A percentile compares a stretch with the other conserved stretches of the same genome.
phyloP scores from a whole-genome alignment of 2,797 vertebrate genomes.

The Rhinatrema bivittatum region DNA sequence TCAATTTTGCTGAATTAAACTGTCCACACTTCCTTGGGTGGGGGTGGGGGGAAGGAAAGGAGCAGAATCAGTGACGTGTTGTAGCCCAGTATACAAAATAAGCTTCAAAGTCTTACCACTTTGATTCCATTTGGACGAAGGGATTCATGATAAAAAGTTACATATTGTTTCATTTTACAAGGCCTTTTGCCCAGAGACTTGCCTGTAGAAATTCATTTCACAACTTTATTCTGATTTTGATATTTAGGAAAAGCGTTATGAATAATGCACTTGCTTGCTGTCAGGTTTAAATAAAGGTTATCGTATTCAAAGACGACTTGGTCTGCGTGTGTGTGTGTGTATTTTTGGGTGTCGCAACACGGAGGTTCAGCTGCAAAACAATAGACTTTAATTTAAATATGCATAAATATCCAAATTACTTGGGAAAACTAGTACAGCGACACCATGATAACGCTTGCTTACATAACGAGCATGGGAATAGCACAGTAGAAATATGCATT shows the following conservation, averaged over 20 bases:
- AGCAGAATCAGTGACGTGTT: too few species aligned
- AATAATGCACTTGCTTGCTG: conserved; percentile 67
- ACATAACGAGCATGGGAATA: conserved; percentile 20
- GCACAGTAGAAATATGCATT: conserved; percentile 9
- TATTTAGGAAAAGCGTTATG: conserved; percentile 54
- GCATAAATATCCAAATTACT: conserved; percentile 63
- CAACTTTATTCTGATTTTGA: conserved; percentile 63
- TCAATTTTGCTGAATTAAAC: too few species aligned
- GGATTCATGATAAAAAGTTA: too few species aligned
- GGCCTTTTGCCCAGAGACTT: conserved; percentile 45
- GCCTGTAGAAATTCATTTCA: conserved; percentile 51
- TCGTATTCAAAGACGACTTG: conserved; percentile 36
- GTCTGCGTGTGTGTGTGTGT: too few species aligned
- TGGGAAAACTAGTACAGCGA: conserved; percentile 32
- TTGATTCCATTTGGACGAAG: too few species aligned
- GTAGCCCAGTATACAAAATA: too few species aligned
- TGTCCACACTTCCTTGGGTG: too few species aligned
- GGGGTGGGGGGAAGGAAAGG: too few species aligned
- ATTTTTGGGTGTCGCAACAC: conserved; percentile 53
- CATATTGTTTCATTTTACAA: too few species aligned
- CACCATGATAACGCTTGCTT: conserved; percentile 24
- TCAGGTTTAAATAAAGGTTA: conserved; percentile 68
- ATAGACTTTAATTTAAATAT: conserved; percentile 59
- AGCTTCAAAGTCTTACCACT: too few species aligned
- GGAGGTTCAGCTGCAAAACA: conserved; percentile 58